These are phyloP conservation scores for Oscheius myriophilus DNA, from an alignment of 2,888 invertebrate genomes.

Conservation along the genomic window DNA sequence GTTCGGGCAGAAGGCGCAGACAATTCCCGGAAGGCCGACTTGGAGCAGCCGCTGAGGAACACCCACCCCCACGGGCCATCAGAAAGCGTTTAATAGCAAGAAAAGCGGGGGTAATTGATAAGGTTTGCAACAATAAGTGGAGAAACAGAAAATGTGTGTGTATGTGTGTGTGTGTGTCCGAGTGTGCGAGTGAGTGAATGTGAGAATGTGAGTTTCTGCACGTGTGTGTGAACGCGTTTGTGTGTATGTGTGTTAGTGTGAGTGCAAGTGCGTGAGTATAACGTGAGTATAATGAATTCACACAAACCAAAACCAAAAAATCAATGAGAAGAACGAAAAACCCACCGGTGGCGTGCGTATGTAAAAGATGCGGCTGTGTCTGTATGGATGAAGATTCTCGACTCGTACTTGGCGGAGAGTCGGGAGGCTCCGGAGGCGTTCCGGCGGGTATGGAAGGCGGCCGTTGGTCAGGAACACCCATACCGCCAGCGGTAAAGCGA, in stretches of 20 bases:
- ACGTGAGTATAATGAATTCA: too few species aligned
- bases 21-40: slow-evolving; percentile 32
- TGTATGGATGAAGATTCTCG: slow-evolving; percentile 13
- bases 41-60: slow-evolving; percentile 26
- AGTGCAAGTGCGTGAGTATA: too few species aligned
- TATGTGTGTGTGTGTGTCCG: too few species aligned
- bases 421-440: slow-evolving; percentile 50
- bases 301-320: too few species aligned
- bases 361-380: slow-evolving; percentile 10
- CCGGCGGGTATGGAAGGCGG: slow-evolving; percentile 45
- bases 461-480: slow-evolving; percentile 39
- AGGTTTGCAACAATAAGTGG: too few species aligned
- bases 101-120: too few species aligned
- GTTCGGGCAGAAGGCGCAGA: slow-evolving; percentile 19
- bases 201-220: too few species aligned
- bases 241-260: too few species aligned
- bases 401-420: slow-evolving; percentile 49
- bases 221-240: too few species aligned
- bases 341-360: not conserved
- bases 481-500: slow-evolving; percentile 21
- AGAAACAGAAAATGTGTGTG: too few species aligned
- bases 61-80: slow-evolving; percentile 19
- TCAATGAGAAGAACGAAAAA: not conserved
- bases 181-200: too few species aligned
- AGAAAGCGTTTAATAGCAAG: too few species aligned